Percentiles rank a stretch among this genome's conserved stretches.
phyloP scores from a whole-genome alignment of 2,113 vertebrate species.

The Percina caprodes region DNA sequence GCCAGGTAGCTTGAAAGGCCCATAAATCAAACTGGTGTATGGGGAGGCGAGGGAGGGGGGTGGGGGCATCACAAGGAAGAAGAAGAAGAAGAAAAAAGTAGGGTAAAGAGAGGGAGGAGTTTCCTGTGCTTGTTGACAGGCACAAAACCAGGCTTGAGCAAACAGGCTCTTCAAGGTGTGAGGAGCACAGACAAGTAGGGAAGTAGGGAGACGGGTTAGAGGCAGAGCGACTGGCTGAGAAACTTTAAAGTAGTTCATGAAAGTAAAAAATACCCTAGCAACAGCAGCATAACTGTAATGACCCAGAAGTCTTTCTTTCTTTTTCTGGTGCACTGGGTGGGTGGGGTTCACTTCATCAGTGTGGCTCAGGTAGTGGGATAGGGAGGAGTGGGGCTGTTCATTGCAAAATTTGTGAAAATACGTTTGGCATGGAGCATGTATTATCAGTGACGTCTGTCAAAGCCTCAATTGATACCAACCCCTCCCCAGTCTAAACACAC shows the following conservation, averaged over 20 bases:
- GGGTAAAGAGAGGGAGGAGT: conserved; percentile 62
- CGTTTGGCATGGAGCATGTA: neutral
- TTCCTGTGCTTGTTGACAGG: conserved; percentile 82
- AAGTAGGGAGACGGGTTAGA: conserved; percentile 5
- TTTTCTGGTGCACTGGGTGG: neutral
- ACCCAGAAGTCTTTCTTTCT: neutral
- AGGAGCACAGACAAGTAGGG: conserved; percentile 41
- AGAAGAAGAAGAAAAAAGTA: conserved; percentile 33
- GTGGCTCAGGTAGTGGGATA: neutral
- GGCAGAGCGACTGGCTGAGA: neutral
- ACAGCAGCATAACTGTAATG: neutral
- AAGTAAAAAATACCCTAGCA: neutral
- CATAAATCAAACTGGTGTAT: conserved; percentile 70
- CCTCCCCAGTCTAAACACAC: too few species aligned
- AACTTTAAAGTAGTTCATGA: neutral
- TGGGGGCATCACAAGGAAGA: neutral
- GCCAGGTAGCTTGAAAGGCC: conserved; percentile 65
- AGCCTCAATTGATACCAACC: too few species aligned
- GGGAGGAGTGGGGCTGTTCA: neutral
- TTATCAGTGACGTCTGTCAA: neutral
- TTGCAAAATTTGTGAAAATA: too few species aligned
- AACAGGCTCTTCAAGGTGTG: conserved; percentile 72
- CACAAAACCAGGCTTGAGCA: conserved; percentile 68
- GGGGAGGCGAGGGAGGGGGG: conserved; percentile 1
- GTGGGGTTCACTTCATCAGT: neutral